Evolutionary conservation across 2,797 vertebrate species (phyloP).

Genomic region (Chloroceryle amazona): DNA sequence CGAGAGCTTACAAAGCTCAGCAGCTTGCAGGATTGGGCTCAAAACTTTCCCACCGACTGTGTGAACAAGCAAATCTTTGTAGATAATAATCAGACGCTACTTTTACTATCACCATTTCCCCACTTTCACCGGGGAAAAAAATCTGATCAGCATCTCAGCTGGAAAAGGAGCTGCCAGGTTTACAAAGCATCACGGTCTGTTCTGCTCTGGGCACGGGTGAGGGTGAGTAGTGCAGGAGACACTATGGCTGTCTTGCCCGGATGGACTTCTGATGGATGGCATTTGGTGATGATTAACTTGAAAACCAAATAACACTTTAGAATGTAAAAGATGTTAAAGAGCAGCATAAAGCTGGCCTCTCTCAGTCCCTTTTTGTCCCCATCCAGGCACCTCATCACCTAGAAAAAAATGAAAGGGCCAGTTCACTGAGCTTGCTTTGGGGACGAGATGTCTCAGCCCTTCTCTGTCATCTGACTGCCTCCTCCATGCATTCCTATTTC

Average conservation of each 20-base stretch:
- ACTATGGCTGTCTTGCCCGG: accelerated
- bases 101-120: not conserved
- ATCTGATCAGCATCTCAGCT: not conserved
- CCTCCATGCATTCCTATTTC: not conserved
- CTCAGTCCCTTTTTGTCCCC: not conserved
- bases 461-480: not conserved
- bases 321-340: not conserved
- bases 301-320: not conserved
- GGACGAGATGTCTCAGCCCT: not conserved
- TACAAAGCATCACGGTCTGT: not conserved
- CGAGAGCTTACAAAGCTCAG: not conserved
- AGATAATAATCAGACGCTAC: not conserved
- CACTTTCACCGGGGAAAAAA: not conserved
- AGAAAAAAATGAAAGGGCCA: not conserved
- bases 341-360: not conserved
- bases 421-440: accelerated
- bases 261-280: not conserved
- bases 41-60: not conserved
- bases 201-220: not conserved
- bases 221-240: not conserved
- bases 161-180: not conserved
- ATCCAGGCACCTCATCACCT: not conserved
- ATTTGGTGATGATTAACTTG: not conserved
- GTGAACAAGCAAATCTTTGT: not conserved
- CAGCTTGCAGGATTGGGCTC: not conserved